These are phyloP conservation scores for Lynx canadensis DNA, from an alignment of 2,113 vertebrate genomes.

Conservation along the genomic window DNA sequence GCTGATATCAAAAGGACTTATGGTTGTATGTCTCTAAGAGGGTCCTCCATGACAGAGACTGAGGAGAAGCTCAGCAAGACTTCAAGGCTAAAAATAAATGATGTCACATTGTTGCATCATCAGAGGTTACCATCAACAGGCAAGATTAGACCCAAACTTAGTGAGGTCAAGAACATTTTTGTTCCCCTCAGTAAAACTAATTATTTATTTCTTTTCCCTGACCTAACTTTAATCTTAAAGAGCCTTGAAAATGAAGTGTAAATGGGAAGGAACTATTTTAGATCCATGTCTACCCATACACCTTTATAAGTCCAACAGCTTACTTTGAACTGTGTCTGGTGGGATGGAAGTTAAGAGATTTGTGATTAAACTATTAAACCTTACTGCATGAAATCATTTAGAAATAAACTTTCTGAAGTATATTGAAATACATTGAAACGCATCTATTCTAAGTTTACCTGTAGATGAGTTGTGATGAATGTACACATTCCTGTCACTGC, in stretches of 20 bases:
- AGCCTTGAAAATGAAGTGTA: neutral
- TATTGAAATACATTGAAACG: neutral
- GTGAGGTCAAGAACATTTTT: neutral
- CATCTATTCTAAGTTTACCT: neutral
- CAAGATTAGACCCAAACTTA: neutral
- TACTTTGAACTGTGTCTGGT: neutral
- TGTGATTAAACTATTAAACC: neutral
- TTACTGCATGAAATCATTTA: neutral
- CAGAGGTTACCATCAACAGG: neutral
- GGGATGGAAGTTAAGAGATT: neutral
- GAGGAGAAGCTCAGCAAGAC: neutral
- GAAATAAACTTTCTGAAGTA: neutral
- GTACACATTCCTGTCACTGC: too few species aligned
- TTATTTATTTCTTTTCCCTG: neutral
- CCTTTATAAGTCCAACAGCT: too few species aligned
- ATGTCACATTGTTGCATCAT: rapidly evolving
- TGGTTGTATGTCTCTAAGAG: neutral
- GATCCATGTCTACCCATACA: rapidly evolving
- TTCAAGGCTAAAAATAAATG: neutral
- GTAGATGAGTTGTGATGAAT: neutral
- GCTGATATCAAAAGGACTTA: neutral
- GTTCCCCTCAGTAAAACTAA: neutral
- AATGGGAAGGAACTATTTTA: neutral
- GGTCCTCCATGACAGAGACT: neutral
- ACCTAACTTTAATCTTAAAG: neutral